These are phyloP conservation scores for Phyllotis vaccarum DNA, from an alignment of 2,797 vertebrate genomes.

Conservation along the genomic window DNA sequence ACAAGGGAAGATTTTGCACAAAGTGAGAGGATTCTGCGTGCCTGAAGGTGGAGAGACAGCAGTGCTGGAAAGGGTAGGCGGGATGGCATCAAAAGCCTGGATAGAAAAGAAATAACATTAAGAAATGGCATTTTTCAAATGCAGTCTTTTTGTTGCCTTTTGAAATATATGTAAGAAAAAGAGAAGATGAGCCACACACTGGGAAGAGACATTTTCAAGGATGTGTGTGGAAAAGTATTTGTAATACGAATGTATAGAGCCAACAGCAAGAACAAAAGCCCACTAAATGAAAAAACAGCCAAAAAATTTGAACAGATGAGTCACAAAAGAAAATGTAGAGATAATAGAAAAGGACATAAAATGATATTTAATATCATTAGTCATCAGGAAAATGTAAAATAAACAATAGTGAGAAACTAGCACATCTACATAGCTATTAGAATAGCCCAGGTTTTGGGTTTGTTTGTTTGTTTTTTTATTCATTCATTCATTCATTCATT, in stretches of 20 bases:
- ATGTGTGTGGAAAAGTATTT: slow-evolving; percentile 11
- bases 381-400: slow-evolving; percentile 53
- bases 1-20: slow-evolving; percentile 19
- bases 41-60: not conserved
- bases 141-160: not conserved
- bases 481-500: too few species aligned
- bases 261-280: slow-evolving; percentile 37
- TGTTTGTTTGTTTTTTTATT: not conserved
- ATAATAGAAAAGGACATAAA: slow-evolving; percentile 4
- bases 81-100: not conserved
- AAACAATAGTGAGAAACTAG: not conserved
- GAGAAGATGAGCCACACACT: not conserved
- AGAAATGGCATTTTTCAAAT: not conserved
- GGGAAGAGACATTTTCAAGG: slow-evolving; percentile 39
- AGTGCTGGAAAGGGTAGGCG: not conserved
- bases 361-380: not conserved
- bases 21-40: slow-evolving; percentile 31
- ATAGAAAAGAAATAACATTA: not conserved
- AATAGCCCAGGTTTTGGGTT: not conserved
- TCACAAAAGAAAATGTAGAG: slow-evolving; percentile 43
- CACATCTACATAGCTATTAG: not conserved
- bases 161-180: slow-evolving; percentile 33
- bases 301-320: slow-evolving; percentile 31
- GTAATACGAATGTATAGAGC: slow-evolving; percentile 21
- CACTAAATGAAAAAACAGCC: not conserved